These are phyloP conservation scores for Spodoptera frugiperda DNA, from an alignment of 1,140 invertebrate species.

Conservation along the genomic window DNA sequence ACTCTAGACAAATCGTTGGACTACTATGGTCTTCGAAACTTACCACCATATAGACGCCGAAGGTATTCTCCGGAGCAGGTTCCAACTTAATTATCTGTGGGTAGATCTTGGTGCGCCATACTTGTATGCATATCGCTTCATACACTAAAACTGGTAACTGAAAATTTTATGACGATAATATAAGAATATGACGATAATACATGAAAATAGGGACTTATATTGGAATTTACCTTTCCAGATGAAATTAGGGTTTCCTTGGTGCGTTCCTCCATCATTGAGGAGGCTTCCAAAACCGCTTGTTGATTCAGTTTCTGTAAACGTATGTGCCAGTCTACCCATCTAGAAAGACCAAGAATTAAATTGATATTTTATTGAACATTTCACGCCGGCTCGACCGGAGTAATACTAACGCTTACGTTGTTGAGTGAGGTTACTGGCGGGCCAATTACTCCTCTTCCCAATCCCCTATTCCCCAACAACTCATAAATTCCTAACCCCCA, in stretches of 20 bases:
- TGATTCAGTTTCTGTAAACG: conserved; percentile 92
- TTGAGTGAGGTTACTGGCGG: too few relatives aligned
- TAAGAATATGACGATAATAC: not conserved
- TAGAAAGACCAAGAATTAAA: conserved; percentile 50
- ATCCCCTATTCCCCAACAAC: too few relatives aligned
- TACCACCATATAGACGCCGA: conserved; percentile 90
- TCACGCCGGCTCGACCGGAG: too few relatives aligned
- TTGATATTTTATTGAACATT: too few relatives aligned
- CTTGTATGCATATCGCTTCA: conserved; percentile 91
- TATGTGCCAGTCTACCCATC: conserved; percentile 93
- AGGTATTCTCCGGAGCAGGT: conserved; percentile 88
- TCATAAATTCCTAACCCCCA: too few relatives aligned
- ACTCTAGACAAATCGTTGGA: too few relatives aligned
- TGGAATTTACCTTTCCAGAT: conserved; percentile 87
- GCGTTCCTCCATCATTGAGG: conserved; percentile 89
- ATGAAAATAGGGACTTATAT: not conserved
- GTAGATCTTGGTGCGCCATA: conserved; percentile 92
- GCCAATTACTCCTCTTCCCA: too few relatives aligned
- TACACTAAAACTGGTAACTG: conserved; percentile 90
- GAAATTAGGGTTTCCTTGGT: conserved; percentile 90
- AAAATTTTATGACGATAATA: conserved; percentile 45
- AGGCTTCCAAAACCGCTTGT: conserved; percentile 91
- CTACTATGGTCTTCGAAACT: conserved; percentile 48
- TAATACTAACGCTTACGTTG: too few relatives aligned
- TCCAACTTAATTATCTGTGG: conserved; percentile 90